Evolutionary conservation across 2,797 vertebrate genomes (phyloP).

Genomic region (Otus scops): DNA sequence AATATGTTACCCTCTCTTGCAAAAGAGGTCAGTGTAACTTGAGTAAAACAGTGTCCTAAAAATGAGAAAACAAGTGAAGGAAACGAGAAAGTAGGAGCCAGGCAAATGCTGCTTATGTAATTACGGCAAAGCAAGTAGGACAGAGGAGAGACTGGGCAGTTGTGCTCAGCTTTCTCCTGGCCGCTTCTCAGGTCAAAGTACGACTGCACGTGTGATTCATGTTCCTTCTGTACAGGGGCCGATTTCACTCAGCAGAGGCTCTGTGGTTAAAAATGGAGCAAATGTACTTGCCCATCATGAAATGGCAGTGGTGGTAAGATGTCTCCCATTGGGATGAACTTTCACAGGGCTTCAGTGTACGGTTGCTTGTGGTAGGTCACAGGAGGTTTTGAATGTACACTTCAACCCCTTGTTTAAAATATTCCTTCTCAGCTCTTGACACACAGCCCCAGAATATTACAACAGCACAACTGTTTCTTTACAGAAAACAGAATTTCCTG

Average conservation of each 20-base stretch:
- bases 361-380: not conserved
- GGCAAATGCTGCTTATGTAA: conserved; percentile 53
- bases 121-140: conserved; percentile 21
- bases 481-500: not conserved
- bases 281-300: rapidly evolving
- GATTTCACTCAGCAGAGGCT: not conserved
- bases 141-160: not conserved
- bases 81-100: not conserved
- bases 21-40: conserved; percentile 63
- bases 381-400: not conserved
- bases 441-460: not conserved
- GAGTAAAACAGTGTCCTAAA: conserved; percentile 51
- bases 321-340: not conserved
- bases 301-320: not conserved
- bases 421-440: not conserved
- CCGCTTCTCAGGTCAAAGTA: not conserved
- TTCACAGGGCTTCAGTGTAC: not conserved
- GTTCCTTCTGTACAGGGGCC: rapidly evolving
- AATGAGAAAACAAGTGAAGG: conserved; percentile 19
- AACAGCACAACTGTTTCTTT: not conserved
- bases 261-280: not conserved
- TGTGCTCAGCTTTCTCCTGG: rapidly evolving
- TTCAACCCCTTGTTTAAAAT: not conserved
- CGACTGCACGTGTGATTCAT: rapidly evolving
- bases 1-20: not conserved